Evolutionary conservation across 2,113 vertebrate genomes (phyloP).

Genomic region (Chamaetylas fuelleborni): DNA sequence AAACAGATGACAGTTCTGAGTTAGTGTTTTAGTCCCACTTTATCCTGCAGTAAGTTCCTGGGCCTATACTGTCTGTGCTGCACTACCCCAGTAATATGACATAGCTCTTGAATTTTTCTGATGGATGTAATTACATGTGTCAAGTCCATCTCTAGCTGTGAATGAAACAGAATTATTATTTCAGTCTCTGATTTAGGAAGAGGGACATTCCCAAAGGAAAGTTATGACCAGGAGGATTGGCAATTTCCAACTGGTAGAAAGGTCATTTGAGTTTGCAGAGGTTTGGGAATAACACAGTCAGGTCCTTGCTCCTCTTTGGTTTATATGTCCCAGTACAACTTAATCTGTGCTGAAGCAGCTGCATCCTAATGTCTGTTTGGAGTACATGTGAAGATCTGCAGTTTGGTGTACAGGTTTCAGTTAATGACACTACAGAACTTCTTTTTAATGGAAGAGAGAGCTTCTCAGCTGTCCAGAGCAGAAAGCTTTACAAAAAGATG

Average conservation of each 20-base stretch:
- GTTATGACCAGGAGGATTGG: background rate
- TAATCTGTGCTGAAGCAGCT: background rate
- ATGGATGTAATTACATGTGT: background rate
- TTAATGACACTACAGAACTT: background rate
- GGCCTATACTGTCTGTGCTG: background rate
- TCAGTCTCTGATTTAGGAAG: background rate
- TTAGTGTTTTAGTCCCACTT: background rate
- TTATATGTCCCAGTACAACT: background rate
- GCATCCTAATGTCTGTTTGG: background rate
- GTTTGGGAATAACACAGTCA: background rate
- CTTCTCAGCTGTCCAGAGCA: background rate
- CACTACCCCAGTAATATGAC: background rate
- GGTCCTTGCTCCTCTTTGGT: background rate
- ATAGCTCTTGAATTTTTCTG: background rate
- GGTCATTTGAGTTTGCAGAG: background rate
- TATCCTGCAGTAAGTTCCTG: background rate
- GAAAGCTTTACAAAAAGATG: background rate
- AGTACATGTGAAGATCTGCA: background rate
- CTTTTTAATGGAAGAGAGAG: background rate
- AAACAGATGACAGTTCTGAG: background rate
- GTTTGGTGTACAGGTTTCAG: background rate
- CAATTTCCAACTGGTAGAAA: background rate
- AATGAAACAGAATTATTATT: background rate
- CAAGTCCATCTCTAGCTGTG: background rate
- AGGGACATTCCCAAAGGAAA: background rate